phyloP scores from a whole-genome alignment of 1,140 invertebrate genomes.

The Drosophila kikkawai region DNA sequence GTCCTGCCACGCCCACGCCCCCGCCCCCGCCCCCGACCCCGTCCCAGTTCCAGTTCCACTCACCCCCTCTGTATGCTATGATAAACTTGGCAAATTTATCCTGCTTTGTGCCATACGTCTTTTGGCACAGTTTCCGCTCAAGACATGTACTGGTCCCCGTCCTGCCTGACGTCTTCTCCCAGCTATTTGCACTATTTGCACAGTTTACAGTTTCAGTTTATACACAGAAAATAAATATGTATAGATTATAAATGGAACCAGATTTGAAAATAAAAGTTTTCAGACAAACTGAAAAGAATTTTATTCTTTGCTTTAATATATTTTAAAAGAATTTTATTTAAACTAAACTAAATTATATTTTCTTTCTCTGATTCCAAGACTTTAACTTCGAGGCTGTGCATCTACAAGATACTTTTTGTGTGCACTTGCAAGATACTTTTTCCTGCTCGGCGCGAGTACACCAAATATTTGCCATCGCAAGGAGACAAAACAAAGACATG shows the following conservation, averaged over 20 bases:
- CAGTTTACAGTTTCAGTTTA: slow-evolving; percentile 70
- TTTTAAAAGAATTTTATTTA: not conserved
- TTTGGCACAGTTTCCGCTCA: slow-evolving; percentile 76
- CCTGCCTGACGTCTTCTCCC: not conserved
- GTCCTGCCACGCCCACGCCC: slow-evolving; percentile 25
- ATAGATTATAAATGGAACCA: not conserved
- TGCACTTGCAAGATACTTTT: slow-evolving; percentile 47
- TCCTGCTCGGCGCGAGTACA: slow-evolving; percentile 16
- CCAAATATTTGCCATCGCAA: slow-evolving; percentile 74
- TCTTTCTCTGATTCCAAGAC: not conserved
- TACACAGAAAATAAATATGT: not conserved
- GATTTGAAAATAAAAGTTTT: not conserved
- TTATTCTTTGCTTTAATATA: not conserved
- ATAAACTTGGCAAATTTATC: slow-evolving; percentile 84
- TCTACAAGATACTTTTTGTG: slow-evolving; percentile 63
- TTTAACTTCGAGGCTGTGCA: slow-evolving; percentile 35
- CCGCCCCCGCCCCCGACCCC: not conserved
- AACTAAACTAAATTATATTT: not conserved
- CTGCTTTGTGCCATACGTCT: slow-evolving; percentile 82
- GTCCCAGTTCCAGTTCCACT: not conserved
- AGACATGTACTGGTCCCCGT: slow-evolving; percentile 25
- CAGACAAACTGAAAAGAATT: too few relatives aligned
- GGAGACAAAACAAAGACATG: slow-evolving; percentile 49
- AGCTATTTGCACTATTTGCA: slow-evolving; percentile 65
- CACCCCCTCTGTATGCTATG: slow-evolving; percentile 51